phyloP scores from a whole-genome alignment of 2,888 invertebrate genomes.

The Galerucella nymphaeae region DNA sequence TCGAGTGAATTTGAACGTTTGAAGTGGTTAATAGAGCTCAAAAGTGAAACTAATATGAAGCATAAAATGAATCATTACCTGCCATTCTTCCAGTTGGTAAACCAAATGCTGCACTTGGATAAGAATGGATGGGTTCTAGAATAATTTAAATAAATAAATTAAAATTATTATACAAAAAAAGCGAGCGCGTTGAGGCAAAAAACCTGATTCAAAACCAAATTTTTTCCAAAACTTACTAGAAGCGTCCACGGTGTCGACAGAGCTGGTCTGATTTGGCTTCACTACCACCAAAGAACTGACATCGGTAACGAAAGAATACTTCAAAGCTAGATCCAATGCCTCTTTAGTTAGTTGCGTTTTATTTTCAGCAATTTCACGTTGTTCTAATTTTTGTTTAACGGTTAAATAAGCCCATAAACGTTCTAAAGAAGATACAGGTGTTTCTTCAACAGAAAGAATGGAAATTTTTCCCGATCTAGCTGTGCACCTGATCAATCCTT shows the following conservation, averaged over 20 bases:
- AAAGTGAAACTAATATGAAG: too few relatives aligned
- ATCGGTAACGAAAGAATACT: conserved; percentile 72
- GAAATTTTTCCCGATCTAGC: not conserved
- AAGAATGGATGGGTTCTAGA: too few relatives aligned
- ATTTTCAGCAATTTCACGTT: conserved; percentile 54
- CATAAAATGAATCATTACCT: too few relatives aligned
- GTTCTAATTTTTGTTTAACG: conserved; percentile 71
- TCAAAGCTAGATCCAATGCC: conserved; percentile 69
- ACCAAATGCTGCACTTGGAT: too few relatives aligned
- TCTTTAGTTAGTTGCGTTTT: conserved; percentile 61
- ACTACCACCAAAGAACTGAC: conserved; percentile 76
- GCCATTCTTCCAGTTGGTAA: too few relatives aligned
- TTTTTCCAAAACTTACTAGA: conserved; percentile 21
- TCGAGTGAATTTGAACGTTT: too few relatives aligned
- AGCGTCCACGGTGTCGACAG: conserved; percentile 48
- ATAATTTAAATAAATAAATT: too few relatives aligned
- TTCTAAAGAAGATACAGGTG: conserved; percentile 52
- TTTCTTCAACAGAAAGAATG: conserved; percentile 45
- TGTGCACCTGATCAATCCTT: not conserved
- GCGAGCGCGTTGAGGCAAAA: too few relatives aligned
- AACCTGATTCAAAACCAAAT: too few relatives aligned
- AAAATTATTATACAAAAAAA: too few relatives aligned
- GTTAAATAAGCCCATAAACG: conserved; percentile 73
- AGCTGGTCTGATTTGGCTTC: conserved; percentile 67
- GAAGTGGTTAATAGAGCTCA: too few relatives aligned